Evolutionary conservation across 2,888 invertebrate species (phyloP).

Genomic region (Tyria jacobaeae): DNA sequence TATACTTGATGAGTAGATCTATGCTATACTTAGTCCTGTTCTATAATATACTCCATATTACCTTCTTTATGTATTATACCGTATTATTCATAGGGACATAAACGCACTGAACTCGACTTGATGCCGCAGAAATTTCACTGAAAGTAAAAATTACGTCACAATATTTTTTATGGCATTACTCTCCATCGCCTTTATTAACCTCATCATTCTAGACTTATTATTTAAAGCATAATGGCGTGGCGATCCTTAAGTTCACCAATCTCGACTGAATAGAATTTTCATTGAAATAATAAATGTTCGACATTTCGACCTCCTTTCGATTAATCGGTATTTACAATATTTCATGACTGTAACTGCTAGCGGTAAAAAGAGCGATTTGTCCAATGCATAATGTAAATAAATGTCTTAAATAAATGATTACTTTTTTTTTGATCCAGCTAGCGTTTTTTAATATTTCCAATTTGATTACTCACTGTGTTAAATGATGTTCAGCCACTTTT

Average conservation of each 20-base stretch:
- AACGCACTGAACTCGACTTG: constrained; percentile 45
- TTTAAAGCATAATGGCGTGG: constrained; percentile 13
- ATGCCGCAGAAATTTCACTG: constrained; percentile 46
- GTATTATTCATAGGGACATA: constrained; percentile 51
- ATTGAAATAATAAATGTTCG: neutral
- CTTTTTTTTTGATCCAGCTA: no score
- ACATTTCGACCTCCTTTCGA: no score
- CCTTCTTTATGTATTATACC: constrained; percentile 50
- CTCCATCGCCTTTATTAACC: constrained; percentile 27
- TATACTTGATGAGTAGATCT: constrained; percentile 29
- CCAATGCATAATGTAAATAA: no score
- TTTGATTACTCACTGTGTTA: no score
- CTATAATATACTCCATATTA: constrained; percentile 46
- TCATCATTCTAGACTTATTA: constrained; percentile 7
- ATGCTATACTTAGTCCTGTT: constrained; percentile 33
- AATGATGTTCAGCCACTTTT: no score
- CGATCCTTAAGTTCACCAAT: neutral
- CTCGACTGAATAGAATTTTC: neutral
- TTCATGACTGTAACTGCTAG: no score
- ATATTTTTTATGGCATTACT: constrained; percentile 40
- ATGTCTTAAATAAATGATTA: no score
- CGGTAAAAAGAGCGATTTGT: no score
- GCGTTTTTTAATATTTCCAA: no score
- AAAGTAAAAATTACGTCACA: constrained; percentile 46
- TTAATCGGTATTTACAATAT: no score